A percentile compares a stretch with the other conserved stretches of the same genome.
phyloP scores from a whole-genome alignment of 2,113 vertebrate species.

The Galemys pyrenaicus region DNA sequence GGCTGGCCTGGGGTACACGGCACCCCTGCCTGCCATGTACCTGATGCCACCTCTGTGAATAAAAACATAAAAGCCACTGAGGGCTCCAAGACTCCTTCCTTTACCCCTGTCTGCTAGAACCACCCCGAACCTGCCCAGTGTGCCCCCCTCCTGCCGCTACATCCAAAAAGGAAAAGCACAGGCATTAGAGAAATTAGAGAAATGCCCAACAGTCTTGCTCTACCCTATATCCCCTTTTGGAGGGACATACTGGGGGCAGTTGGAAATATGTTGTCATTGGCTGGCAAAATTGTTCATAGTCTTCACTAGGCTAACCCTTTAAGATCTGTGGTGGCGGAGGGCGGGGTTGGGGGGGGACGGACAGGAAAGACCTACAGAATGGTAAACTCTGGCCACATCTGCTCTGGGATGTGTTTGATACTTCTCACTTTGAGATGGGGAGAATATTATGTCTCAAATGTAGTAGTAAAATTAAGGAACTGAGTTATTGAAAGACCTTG shows the following conservation, averaged over 20 bases:
- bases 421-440: not conserved
- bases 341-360: too few species aligned
- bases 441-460: not conserved
- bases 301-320: not conserved
- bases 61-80: too few species aligned
- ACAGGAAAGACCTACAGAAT: not conserved
- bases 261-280: not conserved
- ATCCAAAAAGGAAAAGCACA: not conserved
- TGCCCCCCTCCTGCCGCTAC: too few species aligned
- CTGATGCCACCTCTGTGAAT: too few species aligned
- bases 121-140: too few species aligned
- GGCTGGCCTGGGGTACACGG: too few species aligned
- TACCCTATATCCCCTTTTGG: not conserved
- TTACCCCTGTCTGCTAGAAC: too few species aligned
- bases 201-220: not conserved
- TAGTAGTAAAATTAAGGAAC: not conserved
- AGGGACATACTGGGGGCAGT: not conserved
- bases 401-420: not conserved
- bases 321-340: not conserved
- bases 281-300: not conserved
- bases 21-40: too few species aligned
- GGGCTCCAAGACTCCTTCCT: too few species aligned
- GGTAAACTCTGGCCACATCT: not conserved
- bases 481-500: not conserved
- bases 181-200: not conserved